Conservation (phyloP, 2,797 vertebrate genomes). For the Threskiornis aethiopicus region DNA sequence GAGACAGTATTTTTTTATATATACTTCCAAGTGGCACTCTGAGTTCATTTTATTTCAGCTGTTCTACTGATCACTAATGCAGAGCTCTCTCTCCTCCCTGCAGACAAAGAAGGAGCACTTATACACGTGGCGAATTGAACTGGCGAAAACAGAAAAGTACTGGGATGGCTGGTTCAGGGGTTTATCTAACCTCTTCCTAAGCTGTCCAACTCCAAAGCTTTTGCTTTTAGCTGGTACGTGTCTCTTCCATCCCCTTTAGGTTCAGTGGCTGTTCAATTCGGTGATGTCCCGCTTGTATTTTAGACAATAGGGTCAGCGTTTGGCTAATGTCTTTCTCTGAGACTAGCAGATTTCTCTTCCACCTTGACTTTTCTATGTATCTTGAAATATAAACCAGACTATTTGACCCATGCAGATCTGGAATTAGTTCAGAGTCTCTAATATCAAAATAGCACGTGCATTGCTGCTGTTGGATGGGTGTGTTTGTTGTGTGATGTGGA, state of each 20-base stretch:
- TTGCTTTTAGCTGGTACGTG: constrained; percentile 92
- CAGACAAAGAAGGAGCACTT: constrained; percentile 90
- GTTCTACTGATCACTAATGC: background rate
- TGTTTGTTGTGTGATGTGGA: background rate
- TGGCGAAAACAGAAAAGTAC: constrained; percentile 96
- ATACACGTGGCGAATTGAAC: constrained; percentile 95
- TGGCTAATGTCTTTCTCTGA: background rate
- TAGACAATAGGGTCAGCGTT: fast-evolving
- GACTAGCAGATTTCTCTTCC: background rate
- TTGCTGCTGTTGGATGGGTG: background rate
- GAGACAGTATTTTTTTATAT: background rate
- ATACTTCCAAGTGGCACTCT: background rate
- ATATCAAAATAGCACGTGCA: background rate
- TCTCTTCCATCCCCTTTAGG: background rate
- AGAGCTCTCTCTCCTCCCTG: constrained; percentile 10
- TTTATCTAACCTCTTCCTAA: constrained; percentile 93
- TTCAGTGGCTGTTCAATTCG: background rate
- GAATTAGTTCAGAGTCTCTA: background rate
- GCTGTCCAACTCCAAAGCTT: constrained; percentile 91
- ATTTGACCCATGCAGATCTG: background rate
- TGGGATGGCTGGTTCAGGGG: constrained; percentile 99
- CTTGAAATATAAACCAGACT: background rate
- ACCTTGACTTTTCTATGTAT: background rate
- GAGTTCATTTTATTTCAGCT: background rate
- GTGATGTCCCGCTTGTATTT: background rate